A percentile compares a stretch with the other conserved stretches of the same genome.
These are phyloP conservation scores for Microtus oregoni DNA, from an alignment of 2,113 vertebrate species.

Conservation along the genomic window DNA sequence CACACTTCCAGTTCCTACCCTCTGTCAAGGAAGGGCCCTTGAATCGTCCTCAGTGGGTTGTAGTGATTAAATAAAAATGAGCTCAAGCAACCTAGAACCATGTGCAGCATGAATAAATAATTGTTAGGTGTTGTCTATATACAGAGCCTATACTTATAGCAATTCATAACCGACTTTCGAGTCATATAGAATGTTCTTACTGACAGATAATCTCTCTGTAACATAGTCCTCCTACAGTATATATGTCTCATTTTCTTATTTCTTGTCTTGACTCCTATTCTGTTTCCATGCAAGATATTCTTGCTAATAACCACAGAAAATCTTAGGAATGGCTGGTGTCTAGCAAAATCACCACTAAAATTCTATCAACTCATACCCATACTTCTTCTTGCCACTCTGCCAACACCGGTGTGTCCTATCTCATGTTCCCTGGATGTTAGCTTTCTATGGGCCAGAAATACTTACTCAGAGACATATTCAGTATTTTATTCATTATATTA, in stretches of 20 bases:
- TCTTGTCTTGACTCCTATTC: background rate
- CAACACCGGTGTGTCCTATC: background rate
- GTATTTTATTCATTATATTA: background rate
- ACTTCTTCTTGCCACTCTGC: rapidly evolving
- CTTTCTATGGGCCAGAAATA: background rate
- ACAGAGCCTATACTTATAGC: background rate
- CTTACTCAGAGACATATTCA: background rate
- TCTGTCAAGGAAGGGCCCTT: background rate
- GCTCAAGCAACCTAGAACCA: background rate
- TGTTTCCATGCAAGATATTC: background rate
- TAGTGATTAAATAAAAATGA: background rate
- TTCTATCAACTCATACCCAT: background rate
- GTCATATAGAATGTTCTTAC: background rate
- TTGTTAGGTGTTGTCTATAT: background rate
- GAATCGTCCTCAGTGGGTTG: background rate
- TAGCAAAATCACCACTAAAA: background rate
- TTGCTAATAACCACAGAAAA: background rate
- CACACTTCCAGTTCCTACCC: background rate
- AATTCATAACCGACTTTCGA: background rate
- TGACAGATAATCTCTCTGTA: background rate
- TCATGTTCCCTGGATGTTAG: background rate
- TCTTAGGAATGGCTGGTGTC: background rate
- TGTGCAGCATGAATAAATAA: background rate
- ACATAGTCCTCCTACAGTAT: background rate
- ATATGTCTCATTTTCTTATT: background rate